phyloP scores from a whole-genome alignment of 2,797 vertebrate genomes.

The Rhodeus uyekii region DNA sequence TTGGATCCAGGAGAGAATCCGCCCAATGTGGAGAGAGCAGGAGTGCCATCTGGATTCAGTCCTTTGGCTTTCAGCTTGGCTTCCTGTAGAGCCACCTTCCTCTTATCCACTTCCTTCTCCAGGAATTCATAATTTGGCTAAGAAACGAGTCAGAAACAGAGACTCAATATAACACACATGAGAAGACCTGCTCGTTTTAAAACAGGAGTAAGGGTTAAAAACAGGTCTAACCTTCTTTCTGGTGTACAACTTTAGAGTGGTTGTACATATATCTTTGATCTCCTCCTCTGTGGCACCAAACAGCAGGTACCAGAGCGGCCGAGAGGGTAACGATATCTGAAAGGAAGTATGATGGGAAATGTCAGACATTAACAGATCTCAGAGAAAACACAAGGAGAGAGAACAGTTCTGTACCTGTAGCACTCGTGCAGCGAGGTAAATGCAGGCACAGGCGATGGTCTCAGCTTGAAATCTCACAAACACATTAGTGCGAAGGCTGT shows the following conservation, averaged over 20 bases:
- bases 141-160: not conserved
- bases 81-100: slow-evolving; percentile 92
- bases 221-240: slow-evolving; percentile 86
- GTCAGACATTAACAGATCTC: not conserved
- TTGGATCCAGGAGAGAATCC: slow-evolving; percentile 98
- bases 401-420: slow-evolving; percentile 78
- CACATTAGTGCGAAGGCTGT: slow-evolving; percentile 95
- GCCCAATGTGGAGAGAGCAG: slow-evolving; percentile 89
- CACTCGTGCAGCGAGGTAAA: slow-evolving; percentile 94
- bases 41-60: slow-evolving; percentile 95
- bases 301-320: slow-evolving; percentile 93
- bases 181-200: not conserved
- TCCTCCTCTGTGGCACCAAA: slow-evolving; percentile 95
- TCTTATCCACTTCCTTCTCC: slow-evolving; percentile 96
- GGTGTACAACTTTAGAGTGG: slow-evolving; percentile 93
- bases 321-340: slow-evolving; percentile 91
- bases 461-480: slow-evolving; percentile 98
- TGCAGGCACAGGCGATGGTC: slow-evolving; percentile 98
- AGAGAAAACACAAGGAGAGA: not conserved
- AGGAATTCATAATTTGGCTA: slow-evolving; percentile 96
- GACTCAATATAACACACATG: not conserved
- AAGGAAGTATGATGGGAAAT: not conserved
- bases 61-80: slow-evolving; percentile 98
- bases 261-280: slow-evolving; percentile 95
- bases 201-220: not conserved